Conservation (phyloP, 2,797 vertebrate species). For the Selene dorsalis region DNA sequence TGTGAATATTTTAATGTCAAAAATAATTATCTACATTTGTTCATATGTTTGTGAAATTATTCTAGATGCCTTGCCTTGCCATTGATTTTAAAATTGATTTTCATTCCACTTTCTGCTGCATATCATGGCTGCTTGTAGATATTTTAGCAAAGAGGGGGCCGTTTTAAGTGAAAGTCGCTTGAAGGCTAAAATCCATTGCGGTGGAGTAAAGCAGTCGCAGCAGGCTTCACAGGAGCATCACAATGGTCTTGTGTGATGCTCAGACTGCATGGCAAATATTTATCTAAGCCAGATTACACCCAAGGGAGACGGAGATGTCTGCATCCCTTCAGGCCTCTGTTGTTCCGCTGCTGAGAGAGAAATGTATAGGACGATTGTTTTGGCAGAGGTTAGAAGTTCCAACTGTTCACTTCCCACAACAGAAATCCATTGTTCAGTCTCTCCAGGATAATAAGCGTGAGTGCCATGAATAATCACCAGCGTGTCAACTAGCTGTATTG, state of each 20-base stretch:
- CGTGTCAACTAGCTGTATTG: slow-evolving; percentile 70
- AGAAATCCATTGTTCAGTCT: slow-evolving; percentile 72
- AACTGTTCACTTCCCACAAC: slow-evolving; percentile 74
- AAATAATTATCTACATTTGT: slow-evolving; percentile 21
- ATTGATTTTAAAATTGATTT: slow-evolving; percentile 50
- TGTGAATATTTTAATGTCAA: slow-evolving; percentile 27
- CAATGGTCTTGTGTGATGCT: slow-evolving; percentile 75
- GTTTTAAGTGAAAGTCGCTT: slow-evolving; percentile 58
- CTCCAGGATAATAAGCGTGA: slow-evolving; percentile 71
- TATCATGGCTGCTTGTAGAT: slow-evolving; percentile 9
- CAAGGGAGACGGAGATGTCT: slow-evolving; percentile 71
- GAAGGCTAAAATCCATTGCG: slow-evolving; percentile 60
- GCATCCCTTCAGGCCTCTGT: slow-evolving; percentile 59
- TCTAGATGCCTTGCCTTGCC: slow-evolving; percentile 9
- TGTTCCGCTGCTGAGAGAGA: slow-evolving; percentile 66
- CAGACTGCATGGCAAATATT: slow-evolving; percentile 79
- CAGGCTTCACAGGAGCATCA: slow-evolving; percentile 62
- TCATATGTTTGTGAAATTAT: slow-evolving; percentile 35
- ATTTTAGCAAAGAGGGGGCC: slow-evolving; percentile 37
- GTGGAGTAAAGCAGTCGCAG: slow-evolving; percentile 62
- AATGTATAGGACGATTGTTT: slow-evolving; percentile 65
- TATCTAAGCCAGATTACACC: slow-evolving; percentile 77
- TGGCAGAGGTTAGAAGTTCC: slow-evolving; percentile 70
- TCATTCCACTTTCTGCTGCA: slow-evolving; percentile 24
- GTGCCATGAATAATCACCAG: slow-evolving; percentile 79